These are phyloP conservation scores for Epistrophella euchroma DNA, from an alignment of 2,888 invertebrate genomes.

Conservation along the genomic window DNA sequence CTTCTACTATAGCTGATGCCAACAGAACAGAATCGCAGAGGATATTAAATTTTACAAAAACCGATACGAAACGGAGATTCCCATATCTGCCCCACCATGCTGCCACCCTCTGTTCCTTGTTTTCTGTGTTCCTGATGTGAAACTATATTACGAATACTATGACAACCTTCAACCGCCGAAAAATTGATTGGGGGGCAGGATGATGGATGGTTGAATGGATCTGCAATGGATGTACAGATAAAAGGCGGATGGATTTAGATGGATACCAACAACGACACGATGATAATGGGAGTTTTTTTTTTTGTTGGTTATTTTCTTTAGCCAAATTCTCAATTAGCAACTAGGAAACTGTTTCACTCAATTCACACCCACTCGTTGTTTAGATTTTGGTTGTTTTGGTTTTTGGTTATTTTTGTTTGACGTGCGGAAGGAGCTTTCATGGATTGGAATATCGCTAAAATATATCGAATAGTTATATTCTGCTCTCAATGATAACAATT, in stretches of 20 bases:
- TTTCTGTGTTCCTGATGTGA: background rate
- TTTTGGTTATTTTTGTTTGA: background rate
- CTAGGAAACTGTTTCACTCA: conserved; percentile 39
- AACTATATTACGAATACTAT: conserved; percentile 30
- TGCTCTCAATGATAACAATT: conserved; percentile 15
- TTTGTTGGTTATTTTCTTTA: conserved; percentile 10
- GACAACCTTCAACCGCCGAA: conserved; percentile 13
- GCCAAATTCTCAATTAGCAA: conserved; percentile 64
- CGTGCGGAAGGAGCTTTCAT: background rate
- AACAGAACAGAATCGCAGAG: conserved; percentile 37
- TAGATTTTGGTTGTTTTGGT: background rate
- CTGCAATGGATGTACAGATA: conserved; percentile 37
- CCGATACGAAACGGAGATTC: conserved; percentile 70
- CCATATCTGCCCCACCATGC: background rate
- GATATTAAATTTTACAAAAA: conserved; percentile 74
- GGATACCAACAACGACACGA: conserved; percentile 29
- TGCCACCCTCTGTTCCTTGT: conserved; percentile 9
- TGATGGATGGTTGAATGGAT: conserved; percentile 50
- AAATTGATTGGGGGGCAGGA: conserved; percentile 43
- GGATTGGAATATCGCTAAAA: conserved; percentile 2
- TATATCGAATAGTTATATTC: background rate
- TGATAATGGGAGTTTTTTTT: conserved; percentile 34
- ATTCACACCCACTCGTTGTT: conserved; percentile 19
- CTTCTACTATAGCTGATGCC: conserved; percentile 1
- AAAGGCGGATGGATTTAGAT: conserved; percentile 33